phyloP scores from a whole-genome alignment of 1,140 invertebrate species.

The Diplogasteroides magnus region DNA sequence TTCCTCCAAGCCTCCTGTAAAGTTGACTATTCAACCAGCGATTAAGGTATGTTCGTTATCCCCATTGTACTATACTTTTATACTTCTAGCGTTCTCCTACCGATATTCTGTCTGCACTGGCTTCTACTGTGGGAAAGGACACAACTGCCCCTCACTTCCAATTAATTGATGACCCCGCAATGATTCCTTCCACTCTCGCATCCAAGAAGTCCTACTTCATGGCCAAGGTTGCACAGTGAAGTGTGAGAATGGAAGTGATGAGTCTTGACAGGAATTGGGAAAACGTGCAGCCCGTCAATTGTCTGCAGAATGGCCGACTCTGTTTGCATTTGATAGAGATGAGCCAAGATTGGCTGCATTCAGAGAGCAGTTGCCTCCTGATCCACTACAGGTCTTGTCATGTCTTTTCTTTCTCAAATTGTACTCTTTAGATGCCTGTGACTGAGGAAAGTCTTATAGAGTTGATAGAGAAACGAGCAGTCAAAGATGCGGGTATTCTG shows the following conservation, averaged over 20 bases:
- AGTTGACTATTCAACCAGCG: no score
- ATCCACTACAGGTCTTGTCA: slow-evolving; percentile 34
- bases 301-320: slow-evolving; percentile 53
- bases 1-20: no score
- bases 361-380: slow-evolving; percentile 21
- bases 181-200: slow-evolving; percentile 38
- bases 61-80: no score
- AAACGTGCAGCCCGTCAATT: slow-evolving; percentile 45
- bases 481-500: slow-evolving; percentile 19
- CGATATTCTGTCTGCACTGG: slow-evolving; percentile 44
- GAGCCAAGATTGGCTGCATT: slow-evolving; percentile 43
- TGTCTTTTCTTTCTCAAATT: not conserved
- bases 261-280: slow-evolving; percentile 40
- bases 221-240: slow-evolving; percentile 29
- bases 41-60: no score
- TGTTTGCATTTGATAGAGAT: slow-evolving; percentile 53
- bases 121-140: slow-evolving; percentile 46
- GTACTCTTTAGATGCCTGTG: not conserved
- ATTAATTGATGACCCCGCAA: slow-evolving; percentile 52
- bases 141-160: slow-evolving; percentile 51
- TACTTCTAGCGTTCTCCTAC: slow-evolving; percentile 47
- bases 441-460: slow-evolving; percentile 22
- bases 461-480: slow-evolving; percentile 19
- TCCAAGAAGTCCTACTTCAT: slow-evolving; percentile 41
- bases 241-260: not conserved